Evolutionary conservation across 2,888 invertebrate species (phyloP).

Genomic region (Cheiracanthium punctorium): DNA sequence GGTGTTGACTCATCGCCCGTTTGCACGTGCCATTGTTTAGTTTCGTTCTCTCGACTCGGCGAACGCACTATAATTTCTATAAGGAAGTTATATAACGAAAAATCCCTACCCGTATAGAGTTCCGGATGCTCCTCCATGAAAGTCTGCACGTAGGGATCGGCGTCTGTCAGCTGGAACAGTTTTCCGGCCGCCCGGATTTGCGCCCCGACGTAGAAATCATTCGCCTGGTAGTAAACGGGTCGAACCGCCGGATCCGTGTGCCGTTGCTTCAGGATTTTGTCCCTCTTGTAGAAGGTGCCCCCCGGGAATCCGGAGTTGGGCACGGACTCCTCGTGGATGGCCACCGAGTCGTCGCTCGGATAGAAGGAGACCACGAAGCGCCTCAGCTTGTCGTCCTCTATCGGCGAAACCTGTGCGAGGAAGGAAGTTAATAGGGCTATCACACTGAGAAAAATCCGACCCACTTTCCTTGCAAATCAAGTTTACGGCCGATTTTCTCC

Average conservation of each 20-base stretch:
- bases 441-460: no score
- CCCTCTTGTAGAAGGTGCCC: conserved; percentile 85
- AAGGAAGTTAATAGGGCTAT: no score
- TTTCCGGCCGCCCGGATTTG: conserved; percentile 84
- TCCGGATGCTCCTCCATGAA: conserved; percentile 78
- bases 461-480: no score
- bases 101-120: conserved; percentile 76
- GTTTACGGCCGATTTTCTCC: no score
- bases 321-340: conserved; percentile 84
- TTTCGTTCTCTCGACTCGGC: no score
- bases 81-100: no score
- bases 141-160: conserved; percentile 89
- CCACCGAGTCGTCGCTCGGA: conserved; percentile 85
- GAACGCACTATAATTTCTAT: no score
- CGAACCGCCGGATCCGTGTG: conserved; percentile 81
- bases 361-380: conserved; percentile 86
- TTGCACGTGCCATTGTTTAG: no score
- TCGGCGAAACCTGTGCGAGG: conserved; percentile 73
- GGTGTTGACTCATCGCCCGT: no score
- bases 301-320: conserved; percentile 86
- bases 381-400: conserved; percentile 86
- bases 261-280: conserved; percentile 83
- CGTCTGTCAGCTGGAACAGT: conserved; percentile 86
- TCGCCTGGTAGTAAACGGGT: conserved; percentile 86
- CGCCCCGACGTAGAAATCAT: conserved; percentile 87